Conservation (phyloP, 2,797 vertebrate genomes). For the Sebastolobus alascanus region DNA sequence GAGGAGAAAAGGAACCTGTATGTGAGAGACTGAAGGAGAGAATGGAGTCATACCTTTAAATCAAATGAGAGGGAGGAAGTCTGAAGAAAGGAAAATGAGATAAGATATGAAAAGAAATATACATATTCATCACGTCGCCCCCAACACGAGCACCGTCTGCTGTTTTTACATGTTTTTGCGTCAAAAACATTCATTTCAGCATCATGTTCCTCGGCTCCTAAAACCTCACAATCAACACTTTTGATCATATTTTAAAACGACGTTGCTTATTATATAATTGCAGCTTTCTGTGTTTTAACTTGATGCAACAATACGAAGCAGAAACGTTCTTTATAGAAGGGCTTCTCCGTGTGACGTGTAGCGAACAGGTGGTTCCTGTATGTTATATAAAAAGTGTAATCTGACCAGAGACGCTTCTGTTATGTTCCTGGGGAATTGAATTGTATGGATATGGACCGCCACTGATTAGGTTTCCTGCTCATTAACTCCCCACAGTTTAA, state of each 20-base stretch:
- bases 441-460: constrained; percentile 41
- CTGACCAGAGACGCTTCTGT: constrained; percentile 39
- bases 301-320: constrained; percentile 22
- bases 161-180: background rate
- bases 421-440: constrained; percentile 41
- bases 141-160: constrained; percentile 30
- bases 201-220: constrained; percentile 43
- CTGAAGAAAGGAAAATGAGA: constrained; percentile 30
- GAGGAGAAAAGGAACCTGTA: constrained; percentile 30
- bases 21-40: constrained; percentile 55
- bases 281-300: constrained; percentile 34
- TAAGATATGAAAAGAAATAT: constrained; percentile 41
- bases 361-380: constrained; percentile 15
- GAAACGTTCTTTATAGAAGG: constrained; percentile 46
- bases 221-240: constrained; percentile 39
- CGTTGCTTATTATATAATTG: constrained; percentile 41
- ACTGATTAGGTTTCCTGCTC: constrained; percentile 60
- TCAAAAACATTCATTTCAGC: constrained; percentile 21
- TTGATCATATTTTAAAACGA: constrained; percentile 35
- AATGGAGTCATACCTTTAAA: constrained; percentile 35
- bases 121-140: constrained; percentile 27
- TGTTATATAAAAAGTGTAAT: constrained; percentile 27
- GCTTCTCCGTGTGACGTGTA: constrained; percentile 22
- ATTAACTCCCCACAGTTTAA: constrained; percentile 56
- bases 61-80: constrained; percentile 50